Conservation (phyloP, 2,797 vertebrate species). For the Triplophysa yarkandensis region DNA sequence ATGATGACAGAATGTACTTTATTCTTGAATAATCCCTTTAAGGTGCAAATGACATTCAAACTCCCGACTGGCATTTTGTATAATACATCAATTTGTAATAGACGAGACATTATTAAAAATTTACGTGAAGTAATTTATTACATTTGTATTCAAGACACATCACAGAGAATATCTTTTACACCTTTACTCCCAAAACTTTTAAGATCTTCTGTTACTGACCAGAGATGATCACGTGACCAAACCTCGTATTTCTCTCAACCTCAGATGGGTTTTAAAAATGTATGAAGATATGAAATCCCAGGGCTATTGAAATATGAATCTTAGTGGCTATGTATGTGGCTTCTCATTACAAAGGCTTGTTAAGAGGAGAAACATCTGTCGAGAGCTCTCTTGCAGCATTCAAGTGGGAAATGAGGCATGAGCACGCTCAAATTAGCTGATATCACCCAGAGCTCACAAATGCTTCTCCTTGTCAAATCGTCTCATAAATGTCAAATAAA, state of each 20-base stretch:
- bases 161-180: not conserved
- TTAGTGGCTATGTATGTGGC: not conserved
- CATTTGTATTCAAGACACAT: not conserved
- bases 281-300: slow-evolving; percentile 24
- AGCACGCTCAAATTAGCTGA: not conserved
- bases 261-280: slow-evolving; percentile 13
- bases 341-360: slow-evolving; percentile 7
- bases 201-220: not conserved
- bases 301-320: not conserved
- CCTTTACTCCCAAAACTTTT: not conserved
- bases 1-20: no score
- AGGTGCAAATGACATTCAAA: not conserved
- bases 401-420: slow-evolving; percentile 1
- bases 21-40: no score
- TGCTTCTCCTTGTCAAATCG: not conserved
- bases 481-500: not conserved
- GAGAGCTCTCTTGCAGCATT: not conserved
- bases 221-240: not conserved
- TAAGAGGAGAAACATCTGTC: slow-evolving; percentile 19
- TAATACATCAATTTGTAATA: not conserved
- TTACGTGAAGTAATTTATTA: not conserved
- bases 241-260: not conserved
- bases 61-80: not conserved
- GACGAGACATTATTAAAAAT: not conserved
- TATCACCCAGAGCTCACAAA: not conserved